A percentile compares a stretch with the other conserved stretches of the same genome.
These are phyloP conservation scores for Chloroceryle aenea DNA, from an alignment of 2,113 vertebrate species.

Conservation along the genomic window DNA sequence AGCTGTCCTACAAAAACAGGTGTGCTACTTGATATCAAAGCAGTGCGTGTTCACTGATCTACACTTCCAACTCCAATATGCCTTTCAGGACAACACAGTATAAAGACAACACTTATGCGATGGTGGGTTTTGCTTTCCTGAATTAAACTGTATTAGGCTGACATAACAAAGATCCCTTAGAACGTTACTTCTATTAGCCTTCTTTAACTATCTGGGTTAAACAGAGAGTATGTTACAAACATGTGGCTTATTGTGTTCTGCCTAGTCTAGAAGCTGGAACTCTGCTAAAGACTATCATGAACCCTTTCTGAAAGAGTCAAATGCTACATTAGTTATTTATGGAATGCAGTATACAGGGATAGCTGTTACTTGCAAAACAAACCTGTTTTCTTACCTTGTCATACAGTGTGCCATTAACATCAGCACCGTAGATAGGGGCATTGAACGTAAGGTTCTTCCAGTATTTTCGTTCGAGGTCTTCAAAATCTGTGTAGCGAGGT, in stretches of 20 bases:
- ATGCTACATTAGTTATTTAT: not conserved
- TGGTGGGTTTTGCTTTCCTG: not conserved
- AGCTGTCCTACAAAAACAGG: not conserved
- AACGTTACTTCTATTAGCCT: not conserved
- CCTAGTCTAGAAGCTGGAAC: not conserved
- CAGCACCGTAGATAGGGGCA: constrained; percentile 93
- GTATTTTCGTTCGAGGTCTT: constrained; percentile 95
- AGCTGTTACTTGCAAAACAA: not conserved
- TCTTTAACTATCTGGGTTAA: not conserved
- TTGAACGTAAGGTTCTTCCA: constrained; percentile 98
- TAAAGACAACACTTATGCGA: not conserved
- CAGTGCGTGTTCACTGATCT: not conserved
- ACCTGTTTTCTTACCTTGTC: constrained; percentile 80
- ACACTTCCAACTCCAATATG: not conserved
- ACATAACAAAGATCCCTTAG: not conserved
- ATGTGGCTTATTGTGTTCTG: not conserved
- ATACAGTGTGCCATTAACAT: constrained; percentile 93
- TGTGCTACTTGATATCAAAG: not conserved
- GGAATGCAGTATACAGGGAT: not conserved
- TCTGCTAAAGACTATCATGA: not conserved
- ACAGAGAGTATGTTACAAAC: not conserved
- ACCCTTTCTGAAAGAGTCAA: not conserved
- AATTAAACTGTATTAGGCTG: not conserved
- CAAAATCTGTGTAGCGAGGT: constrained; percentile 89
- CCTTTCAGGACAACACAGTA: not conserved